Evolutionary conservation across 1,140 invertebrate genomes (phyloP).

Genomic region (Neocloeon triangulifer): DNA sequence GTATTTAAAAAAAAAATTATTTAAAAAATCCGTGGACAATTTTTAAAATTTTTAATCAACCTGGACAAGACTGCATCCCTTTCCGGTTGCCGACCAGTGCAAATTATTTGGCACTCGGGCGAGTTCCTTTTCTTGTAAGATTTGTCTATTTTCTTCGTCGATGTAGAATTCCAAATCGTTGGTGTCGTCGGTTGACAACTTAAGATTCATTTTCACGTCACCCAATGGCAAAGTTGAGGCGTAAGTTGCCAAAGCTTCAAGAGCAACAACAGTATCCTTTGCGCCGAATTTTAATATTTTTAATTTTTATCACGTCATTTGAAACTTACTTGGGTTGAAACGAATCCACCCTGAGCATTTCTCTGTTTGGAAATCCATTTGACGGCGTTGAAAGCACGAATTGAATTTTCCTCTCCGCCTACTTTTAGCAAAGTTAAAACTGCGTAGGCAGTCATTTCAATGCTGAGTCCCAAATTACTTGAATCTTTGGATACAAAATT

Average conservation of each 20-base stretch:
- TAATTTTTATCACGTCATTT: conserved; percentile 3
- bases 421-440: conserved; percentile 35
- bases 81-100: conserved; percentile 23
- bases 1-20: neutral
- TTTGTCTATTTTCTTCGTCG: conserved; percentile 19
- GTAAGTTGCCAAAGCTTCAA: conserved; percentile 37
- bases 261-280: conserved; percentile 41
- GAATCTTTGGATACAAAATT: conserved; percentile 10
- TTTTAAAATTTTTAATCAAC: conserved; percentile 13
- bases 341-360: conserved; percentile 54
- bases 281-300: conserved; percentile 13
- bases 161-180: conserved; percentile 17
- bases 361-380: conserved; percentile 50
- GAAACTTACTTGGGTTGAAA: conserved; percentile 30
- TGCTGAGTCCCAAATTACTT: conserved; percentile 20
- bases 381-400: conserved; percentile 27
- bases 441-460: conserved; percentile 57
- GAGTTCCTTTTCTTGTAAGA: conserved; percentile 18
- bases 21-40: too few species aligned
- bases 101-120: conserved; percentile 21
- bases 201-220: conserved; percentile 17
- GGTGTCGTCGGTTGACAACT: conserved; percentile 15
- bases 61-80: conserved; percentile 33
- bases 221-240: conserved; percentile 18
- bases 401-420: conserved; percentile 29